These are phyloP conservation scores for Ectemnius continuus DNA, from an alignment of 2,888 invertebrate species.

Conservation along the genomic window DNA sequence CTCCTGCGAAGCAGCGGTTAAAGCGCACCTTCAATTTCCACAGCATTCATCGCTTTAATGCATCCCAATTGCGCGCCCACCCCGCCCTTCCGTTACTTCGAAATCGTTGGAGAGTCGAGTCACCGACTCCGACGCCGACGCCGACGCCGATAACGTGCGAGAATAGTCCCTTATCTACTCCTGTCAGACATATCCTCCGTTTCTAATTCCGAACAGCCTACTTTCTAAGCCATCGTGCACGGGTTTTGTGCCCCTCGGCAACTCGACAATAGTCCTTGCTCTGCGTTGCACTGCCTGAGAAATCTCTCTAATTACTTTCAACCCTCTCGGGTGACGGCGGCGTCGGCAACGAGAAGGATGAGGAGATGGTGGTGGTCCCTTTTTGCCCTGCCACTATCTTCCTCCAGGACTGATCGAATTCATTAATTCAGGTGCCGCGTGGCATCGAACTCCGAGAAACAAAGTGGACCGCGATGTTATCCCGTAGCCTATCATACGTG, in stretches of 20 bases:
- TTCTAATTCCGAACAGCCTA: constrained; percentile 39
- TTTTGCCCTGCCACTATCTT: constrained; percentile 40
- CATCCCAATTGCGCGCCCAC: constrained; percentile 29
- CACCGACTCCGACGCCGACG: constrained; percentile 1
- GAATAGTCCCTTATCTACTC: constrained; percentile 44
- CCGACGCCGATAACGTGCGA: no score
- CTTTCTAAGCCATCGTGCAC: constrained; percentile 36
- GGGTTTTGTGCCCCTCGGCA: constrained; percentile 31
- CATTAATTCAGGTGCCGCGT: constrained; percentile 34
- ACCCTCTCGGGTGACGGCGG: constrained; percentile 14
- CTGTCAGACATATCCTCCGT: constrained; percentile 36
- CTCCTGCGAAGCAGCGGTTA: constrained; percentile 80
- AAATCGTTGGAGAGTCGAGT: not conserved
- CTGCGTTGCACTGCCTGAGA: constrained; percentile 30
- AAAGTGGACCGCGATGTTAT: constrained; percentile 25
- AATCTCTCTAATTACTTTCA: constrained; percentile 53
- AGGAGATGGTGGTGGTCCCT: constrained; percentile 18
- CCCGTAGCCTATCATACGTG: not conserved
- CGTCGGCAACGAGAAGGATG: no score
- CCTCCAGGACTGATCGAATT: constrained; percentile 40
- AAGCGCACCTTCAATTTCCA: constrained; percentile 45
- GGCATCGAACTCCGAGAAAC: constrained; percentile 9
- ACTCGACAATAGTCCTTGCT: constrained; percentile 37
- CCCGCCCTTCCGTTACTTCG: not conserved
- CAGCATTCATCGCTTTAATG: constrained; percentile 37